Conservation (phyloP, 2,888 invertebrate species). For the Hemaris fuciformis region DNA sequence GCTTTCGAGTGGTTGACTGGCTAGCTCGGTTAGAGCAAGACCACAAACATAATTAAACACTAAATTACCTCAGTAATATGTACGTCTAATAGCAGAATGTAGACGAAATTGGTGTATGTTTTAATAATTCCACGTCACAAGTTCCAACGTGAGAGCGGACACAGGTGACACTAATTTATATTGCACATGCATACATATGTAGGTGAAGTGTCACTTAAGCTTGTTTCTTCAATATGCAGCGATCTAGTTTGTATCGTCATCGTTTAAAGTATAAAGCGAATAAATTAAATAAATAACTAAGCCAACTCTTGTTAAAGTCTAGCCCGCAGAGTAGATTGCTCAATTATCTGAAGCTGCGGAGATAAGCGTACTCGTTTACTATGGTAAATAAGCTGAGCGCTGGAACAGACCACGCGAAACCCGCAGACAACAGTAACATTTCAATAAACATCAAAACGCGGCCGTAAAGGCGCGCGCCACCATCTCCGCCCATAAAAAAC, state of each 20-base stretch:
- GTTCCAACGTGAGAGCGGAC: no score
- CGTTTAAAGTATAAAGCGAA: background rate
- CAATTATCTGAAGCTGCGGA: background rate
- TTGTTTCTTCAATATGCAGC: no score
- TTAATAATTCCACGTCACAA: no score
- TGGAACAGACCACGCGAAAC: background rate
- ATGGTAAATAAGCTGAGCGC: background rate
- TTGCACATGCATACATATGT: no score
- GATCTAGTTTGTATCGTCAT: background rate
- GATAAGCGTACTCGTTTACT: background rate
- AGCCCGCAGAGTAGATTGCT: background rate
- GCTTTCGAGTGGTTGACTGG: background rate
- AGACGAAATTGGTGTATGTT: no score
- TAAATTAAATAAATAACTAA: background rate
- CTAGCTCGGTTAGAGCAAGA: background rate
- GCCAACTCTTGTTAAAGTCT: background rate
- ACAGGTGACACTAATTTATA: no score
- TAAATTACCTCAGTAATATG: background rate
- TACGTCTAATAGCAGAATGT: background rate
- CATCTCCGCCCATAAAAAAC: slow-evolving; percentile 10
- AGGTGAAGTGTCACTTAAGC: no score
- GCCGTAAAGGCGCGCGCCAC: background rate
- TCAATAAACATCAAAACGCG: slow-evolving; percentile 7
- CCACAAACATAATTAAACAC: background rate
- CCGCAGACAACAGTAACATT: slow-evolving; percentile 3